Evolutionary conservation across 2,888 invertebrate genomes (phyloP), one percentile per base, ranked within the genome.

Genomic region (Nephrocerus scutellatus): DNA sequence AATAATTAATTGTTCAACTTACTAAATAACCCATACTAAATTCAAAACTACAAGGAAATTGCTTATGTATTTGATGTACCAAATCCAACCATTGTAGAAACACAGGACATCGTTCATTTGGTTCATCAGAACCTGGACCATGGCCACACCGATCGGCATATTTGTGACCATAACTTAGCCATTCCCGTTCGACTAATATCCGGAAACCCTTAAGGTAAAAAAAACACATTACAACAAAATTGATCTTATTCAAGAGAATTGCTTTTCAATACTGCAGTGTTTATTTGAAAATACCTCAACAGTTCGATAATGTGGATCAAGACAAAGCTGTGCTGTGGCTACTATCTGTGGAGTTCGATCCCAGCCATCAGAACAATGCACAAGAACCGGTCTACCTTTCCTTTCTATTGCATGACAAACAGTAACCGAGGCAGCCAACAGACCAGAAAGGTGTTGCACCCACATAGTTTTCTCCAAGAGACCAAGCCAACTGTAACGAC

Each of bases 281-380:
- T 26, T 20, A 29, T 23, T 51, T 8, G 3, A 15, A 41, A 5
- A 30, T 60, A 84, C 92, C 74, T 91, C 83, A 36, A 90, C 76
- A 9, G 96, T 97, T 52, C 97, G 75, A 68, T 97, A 97, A 70
- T 82, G 84, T 0, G 95, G 92, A 74, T 97, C 97, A 24, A 96
- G 74, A 58, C 96, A 72, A 26, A 97, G 74, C 69, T 96, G 86
- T 10, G 92, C 90, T 35, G 96, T 75, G 25, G 95, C 87, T 12
- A 91, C 89, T 50, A 98, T 86, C 72, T 98, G 97, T 30, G 97
- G 90, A 39, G 97, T 98, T 51, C 97, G 77, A 71, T 98, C 97
- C 97, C 97, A 97, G 30, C 97, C 97, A 71, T 97, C 97, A 3
- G 93, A 93, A 70, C 97, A 97, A 69, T 97, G 97, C 8, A 98